These are phyloP conservation scores for Drosophila sechellia DNA, from an alignment of 1,140 invertebrate genomes.

Conservation along the genomic window DNA sequence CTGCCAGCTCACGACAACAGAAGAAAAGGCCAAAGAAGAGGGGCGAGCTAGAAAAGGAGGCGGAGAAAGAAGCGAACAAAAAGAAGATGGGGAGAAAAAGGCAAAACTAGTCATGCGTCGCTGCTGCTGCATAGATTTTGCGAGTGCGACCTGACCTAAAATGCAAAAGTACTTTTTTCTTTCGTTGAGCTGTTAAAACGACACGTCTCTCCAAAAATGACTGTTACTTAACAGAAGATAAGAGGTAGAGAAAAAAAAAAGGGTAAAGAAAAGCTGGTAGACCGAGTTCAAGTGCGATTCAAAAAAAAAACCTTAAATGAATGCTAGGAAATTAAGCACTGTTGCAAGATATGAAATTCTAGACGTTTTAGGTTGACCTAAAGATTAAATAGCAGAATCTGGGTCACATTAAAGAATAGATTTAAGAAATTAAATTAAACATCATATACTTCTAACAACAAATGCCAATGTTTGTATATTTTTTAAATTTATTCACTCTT, in stretches of 20 bases:
- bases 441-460: no score
- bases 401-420: background rate
- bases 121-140: slow-evolving; percentile 75
- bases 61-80: background rate
- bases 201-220: slow-evolving; percentile 6
- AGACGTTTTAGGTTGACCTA: background rate
- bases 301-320: background rate
- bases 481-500: background rate
- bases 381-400: background rate
- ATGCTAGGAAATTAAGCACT: background rate
- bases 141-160: slow-evolving; percentile 84
- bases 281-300: background rate
- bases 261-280: background rate
- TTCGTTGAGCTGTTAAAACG: slow-evolving; percentile 26
- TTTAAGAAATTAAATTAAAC: background rate
- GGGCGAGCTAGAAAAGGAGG: slow-evolving; percentile 2
- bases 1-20: slow-evolving; percentile 46
- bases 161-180: slow-evolving; percentile 66
- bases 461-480: no score
- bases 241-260: slow-evolving; percentile 2
- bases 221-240: slow-evolving; percentile 48
- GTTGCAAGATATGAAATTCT: slow-evolving; percentile 1
- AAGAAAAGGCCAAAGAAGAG: slow-evolving; percentile 49
- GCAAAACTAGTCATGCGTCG: slow-evolving; percentile 68
- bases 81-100: slow-evolving; percentile 9